phyloP scores from a whole-genome alignment of 2,888 invertebrate genomes.

The Nymphalis c-album region DNA sequence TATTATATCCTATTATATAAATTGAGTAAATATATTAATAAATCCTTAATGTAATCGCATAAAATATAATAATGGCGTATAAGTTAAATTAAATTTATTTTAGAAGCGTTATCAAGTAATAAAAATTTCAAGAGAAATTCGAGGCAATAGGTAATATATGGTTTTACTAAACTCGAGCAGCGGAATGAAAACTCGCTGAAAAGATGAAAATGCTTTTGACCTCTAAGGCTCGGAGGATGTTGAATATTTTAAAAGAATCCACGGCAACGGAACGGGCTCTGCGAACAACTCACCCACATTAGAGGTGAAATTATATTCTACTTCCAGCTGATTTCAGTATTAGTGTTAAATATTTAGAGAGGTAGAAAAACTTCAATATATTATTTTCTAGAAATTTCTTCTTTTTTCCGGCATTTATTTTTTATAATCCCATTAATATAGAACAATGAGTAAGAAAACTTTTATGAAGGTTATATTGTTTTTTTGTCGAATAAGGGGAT shows the following conservation, averaged over 20 bases:
- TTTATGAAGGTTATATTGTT: slow-evolving; percentile 23
- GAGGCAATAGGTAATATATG: slow-evolving; percentile 36
- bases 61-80: not conserved
- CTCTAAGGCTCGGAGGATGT: slow-evolving; percentile 42
- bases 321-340: slow-evolving; percentile 32
- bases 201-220: slow-evolving; percentile 48
- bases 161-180: slow-evolving; percentile 37
- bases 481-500: slow-evolving; percentile 19
- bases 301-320: slow-evolving; percentile 30
- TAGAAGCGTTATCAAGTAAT: slow-evolving; percentile 26
- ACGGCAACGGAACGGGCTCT: slow-evolving; percentile 39
- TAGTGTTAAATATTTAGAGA: slow-evolving; percentile 19
- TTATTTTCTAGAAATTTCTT: not conserved
- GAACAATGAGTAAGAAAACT: not conserved
- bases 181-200: slow-evolving; percentile 44
- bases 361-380: not conserved
- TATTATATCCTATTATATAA: no score
- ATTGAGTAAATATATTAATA: no score
- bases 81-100: slow-evolving; percentile 7
- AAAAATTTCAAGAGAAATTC: slow-evolving; percentile 28
- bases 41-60: not conserved
- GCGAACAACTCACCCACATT: slow-evolving; percentile 37
- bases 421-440: not conserved
- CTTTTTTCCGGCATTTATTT: not conserved
- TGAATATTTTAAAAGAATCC: slow-evolving; percentile 48